phyloP scores from a whole-genome alignment of 2,113 vertebrate genomes.

The Psettodes erumei region DNA sequence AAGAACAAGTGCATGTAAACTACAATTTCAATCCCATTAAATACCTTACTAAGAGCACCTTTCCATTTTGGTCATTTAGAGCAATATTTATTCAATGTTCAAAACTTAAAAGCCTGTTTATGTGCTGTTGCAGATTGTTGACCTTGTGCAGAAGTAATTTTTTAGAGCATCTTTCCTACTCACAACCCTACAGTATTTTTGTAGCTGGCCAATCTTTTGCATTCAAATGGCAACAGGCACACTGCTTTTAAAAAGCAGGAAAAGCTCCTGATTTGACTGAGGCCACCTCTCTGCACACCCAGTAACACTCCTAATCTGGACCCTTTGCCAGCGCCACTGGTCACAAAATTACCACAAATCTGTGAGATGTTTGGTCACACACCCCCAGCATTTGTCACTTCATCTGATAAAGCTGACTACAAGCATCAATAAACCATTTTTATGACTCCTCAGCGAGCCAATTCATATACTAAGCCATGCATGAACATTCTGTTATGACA shows the following conservation, averaged over 20 bases:
- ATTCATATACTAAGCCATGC: constrained; percentile 38
- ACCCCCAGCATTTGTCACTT: constrained; percentile 6
- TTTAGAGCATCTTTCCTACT: constrained; percentile 7
- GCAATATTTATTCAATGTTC: background rate
- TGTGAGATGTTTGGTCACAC: constrained; percentile 10
- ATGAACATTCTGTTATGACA: constrained; percentile 61
- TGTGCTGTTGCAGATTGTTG: background rate
- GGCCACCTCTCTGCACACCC: constrained; percentile 16
- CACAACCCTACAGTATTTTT: constrained; percentile 16
- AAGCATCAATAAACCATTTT: constrained; percentile 58
- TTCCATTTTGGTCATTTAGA: background rate
- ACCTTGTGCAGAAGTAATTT: constrained; percentile 3
- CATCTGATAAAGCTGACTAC: constrained; percentile 47
- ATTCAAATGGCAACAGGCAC: constrained; percentile 8
- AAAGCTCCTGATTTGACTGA: constrained; percentile 10
- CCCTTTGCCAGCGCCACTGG: constrained; percentile 4
- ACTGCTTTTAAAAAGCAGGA: constrained; percentile 13
- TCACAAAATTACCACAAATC: constrained; percentile 20
- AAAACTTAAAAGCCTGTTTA: background rate
- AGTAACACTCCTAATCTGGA: constrained; percentile 19
- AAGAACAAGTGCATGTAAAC: background rate
- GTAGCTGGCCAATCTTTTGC: constrained; percentile 4
- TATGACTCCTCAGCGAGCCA: constrained; percentile 39
- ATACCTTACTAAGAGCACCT: background rate
- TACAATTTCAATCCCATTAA: background rate